A percentile compares a stretch with the other conserved stretches of the same genome.
phyloP scores from a whole-genome alignment of 2,797 vertebrate genomes.

The Epinephelus awoara region DNA sequence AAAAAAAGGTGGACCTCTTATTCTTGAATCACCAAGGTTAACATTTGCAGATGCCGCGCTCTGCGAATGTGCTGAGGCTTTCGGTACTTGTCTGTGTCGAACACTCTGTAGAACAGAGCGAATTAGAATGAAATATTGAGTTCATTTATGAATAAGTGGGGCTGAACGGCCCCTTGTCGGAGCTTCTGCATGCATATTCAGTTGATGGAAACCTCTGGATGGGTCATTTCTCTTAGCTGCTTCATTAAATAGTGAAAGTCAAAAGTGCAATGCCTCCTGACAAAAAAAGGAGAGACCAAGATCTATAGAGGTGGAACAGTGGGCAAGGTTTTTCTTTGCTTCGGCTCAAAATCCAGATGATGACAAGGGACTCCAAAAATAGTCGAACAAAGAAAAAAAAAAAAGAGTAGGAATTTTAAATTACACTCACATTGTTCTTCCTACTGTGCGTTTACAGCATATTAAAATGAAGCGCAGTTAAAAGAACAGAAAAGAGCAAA shows the following conservation, averaged over 20 bases:
- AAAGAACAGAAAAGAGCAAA: constrained; percentile 10
- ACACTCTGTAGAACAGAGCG: constrained; percentile 75
- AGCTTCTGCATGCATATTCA: constrained; percentile 82
- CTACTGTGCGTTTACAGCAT: background rate
- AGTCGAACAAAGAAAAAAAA: constrained; percentile 19
- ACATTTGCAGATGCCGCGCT: constrained; percentile 61
- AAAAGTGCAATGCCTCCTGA: constrained; percentile 78
- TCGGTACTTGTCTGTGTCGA: constrained; percentile 71
- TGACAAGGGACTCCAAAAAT: constrained; percentile 46
- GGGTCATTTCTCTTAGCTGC: constrained; percentile 86
- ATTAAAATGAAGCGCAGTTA: constrained; percentile 13
- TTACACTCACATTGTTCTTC: constrained; percentile 24
- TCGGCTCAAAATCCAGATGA: constrained; percentile 33
- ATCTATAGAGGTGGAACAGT: constrained; percentile 64
- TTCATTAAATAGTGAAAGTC: constrained; percentile 87
- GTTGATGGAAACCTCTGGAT: constrained; percentile 84
- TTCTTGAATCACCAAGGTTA: constrained; percentile 55
- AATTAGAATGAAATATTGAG: constrained; percentile 86
- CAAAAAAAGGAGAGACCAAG: constrained; percentile 42
- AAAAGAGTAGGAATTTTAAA: constrained; percentile 21
- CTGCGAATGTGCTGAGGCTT: constrained; percentile 50
- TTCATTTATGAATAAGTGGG: constrained; percentile 87
- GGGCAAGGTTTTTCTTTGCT: constrained; percentile 46
- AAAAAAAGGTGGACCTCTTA: constrained; percentile 47
- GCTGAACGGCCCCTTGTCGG: constrained; percentile 82